phyloP scores from a whole-genome alignment of 2,113 vertebrate species.

The Azemiops feae region DNA sequence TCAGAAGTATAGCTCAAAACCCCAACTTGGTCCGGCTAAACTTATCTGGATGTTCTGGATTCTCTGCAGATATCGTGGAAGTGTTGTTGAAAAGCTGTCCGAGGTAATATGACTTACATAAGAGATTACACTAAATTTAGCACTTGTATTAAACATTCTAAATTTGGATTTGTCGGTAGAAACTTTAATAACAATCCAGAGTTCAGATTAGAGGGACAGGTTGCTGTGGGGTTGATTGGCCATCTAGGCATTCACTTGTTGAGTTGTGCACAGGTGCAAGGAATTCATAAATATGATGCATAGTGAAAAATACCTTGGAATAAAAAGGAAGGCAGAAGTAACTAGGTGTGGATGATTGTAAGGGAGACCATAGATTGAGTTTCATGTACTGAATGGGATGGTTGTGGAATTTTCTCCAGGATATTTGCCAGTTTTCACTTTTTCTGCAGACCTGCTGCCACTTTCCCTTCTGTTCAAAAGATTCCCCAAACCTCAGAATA shows the following conservation, averaged over 20 bases:
- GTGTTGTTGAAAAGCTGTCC: constrained; percentile 76
- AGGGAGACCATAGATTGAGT: neutral
- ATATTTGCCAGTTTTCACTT: neutral
- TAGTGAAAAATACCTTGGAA: neutral
- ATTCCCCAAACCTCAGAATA: neutral
- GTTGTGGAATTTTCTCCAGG: neutral
- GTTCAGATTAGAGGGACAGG: neutral
- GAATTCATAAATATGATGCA: neutral
- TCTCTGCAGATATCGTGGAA: constrained; percentile 75
- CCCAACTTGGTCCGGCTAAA: constrained; percentile 78
- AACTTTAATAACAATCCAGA: neutral
- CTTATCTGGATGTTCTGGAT: constrained; percentile 83
- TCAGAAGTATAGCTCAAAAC: constrained; percentile 82
- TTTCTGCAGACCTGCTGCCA: neutral
- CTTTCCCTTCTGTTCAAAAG: neutral
- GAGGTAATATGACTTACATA: constrained; percentile 65
- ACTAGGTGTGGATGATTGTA: no score
- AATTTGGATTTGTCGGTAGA: neutral
- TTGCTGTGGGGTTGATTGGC: neutral
- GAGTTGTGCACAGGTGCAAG: neutral
- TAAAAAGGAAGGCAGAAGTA: neutral
- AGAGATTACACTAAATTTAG: neutral
- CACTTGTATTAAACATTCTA: neutral
- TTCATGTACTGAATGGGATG: neutral
- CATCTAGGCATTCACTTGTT: neutral